Evolutionary conservation across 2,888 invertebrate genomes (phyloP).

Genomic region (Leptarthrus brevirostris): DNA sequence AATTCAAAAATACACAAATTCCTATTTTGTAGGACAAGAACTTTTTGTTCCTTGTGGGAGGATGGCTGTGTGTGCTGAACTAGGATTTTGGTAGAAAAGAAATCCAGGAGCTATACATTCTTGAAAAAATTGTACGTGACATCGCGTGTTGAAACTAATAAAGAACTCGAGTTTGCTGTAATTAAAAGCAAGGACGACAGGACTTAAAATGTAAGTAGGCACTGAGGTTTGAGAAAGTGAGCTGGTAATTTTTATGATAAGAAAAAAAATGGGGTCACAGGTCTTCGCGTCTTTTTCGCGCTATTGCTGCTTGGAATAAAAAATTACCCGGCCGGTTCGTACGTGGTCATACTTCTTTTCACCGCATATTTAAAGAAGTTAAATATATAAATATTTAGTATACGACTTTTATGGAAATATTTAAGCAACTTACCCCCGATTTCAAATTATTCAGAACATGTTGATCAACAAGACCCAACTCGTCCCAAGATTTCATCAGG

Average conservation of each 20-base stretch:
- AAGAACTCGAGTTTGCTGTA: constrained; percentile 49
- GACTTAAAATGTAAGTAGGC: background rate
- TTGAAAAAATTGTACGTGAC: constrained; percentile 18
- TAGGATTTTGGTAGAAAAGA: background rate
- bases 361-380: too few species aligned
- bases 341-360: too few species aligned
- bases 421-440: constrained; percentile 72
- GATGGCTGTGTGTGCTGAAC: background rate
- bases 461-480: constrained; percentile 72
- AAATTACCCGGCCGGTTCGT: too few species aligned
- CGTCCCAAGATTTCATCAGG: constrained; percentile 70
- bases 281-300: too few species aligned
- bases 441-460: constrained; percentile 75
- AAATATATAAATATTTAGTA: too few species aligned
- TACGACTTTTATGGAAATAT: constrained; percentile 7
- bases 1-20: too few species aligned
- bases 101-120: background rate
- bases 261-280: constrained; percentile 27
- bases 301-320: too few species aligned
- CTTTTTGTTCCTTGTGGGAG: too few species aligned
- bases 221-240: background rate
- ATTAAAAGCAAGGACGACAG: constrained; percentile 50
- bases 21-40: too few species aligned
- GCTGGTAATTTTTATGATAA: constrained; percentile 30
- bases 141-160: constrained; percentile 51